Base-by-base conservation (phyloP, 2,888 invertebrate species). In the Chydorus sphaericus region DNA sequence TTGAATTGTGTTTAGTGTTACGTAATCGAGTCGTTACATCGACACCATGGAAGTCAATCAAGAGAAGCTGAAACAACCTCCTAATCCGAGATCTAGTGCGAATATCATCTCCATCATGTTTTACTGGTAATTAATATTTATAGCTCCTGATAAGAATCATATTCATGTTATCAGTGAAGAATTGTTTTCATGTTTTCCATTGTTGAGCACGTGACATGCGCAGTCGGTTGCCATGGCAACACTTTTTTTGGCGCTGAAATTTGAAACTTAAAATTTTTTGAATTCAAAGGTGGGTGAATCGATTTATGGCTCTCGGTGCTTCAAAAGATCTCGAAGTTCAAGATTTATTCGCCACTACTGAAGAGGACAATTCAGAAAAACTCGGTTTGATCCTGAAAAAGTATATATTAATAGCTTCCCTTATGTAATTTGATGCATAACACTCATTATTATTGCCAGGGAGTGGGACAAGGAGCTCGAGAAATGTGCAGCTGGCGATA, bases 221-320 rank as follows among this genome's bases (percentile, higher is more conserved):
- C 6, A 36, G 11, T 11, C 36, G 36, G 38, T 4, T 38, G 38
- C n/a, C 2, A 38, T n/a, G 20, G 4, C n/a, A 38, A 4, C 38
- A 38, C 8, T 36, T 36, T 3, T 14, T 36, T 36, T 49, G 49
- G 3, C 11, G 2, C 4, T 1, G 2, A 39, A 29, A 16, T 29
- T n/a, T 29, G 23, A 29, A 31, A 39, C 23, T n/a, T 4, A 23
- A 54, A 29, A 16, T 50, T 8, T 10, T 38, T 30, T 38, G 37
- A n/a, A 11, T 30, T 48, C 83, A 80, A 66, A 83, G 83, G 70
- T 90, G 87, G 80, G 82, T 85, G 56, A 73, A 85, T 65, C 82
- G 80, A 5, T 71, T 85, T 63, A 88, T 88, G 70, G 79, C 77
- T 62, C 79, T 79, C 65, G 90, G 89, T 1, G 79, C 80, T 63